Conservation (phyloP, 2,113 vertebrate species). For the Spermophilus dauricus region DNA sequence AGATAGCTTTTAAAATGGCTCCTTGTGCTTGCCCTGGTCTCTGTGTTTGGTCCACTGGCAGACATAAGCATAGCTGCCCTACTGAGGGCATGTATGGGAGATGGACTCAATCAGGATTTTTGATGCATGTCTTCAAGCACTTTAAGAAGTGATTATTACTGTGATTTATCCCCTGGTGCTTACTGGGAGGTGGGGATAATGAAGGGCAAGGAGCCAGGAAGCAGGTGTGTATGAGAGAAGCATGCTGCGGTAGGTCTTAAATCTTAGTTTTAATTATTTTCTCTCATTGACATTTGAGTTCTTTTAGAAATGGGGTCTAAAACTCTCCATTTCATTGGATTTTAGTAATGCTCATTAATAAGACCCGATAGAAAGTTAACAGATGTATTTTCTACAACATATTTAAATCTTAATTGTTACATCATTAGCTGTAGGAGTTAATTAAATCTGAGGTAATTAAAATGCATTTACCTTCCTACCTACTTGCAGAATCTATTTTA, state of each 20-base stretch:
- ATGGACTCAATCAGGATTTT: neutral
- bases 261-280: constrained; percentile 3
- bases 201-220: neutral
- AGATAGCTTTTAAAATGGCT: neutral
- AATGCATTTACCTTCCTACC: constrained; percentile 53
- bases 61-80: neutral
- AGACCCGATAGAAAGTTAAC: neutral
- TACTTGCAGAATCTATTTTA: constrained; percentile 52
- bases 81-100: neutral
- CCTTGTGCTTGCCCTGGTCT: neutral
- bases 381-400: neutral
- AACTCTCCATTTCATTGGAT: neutral
- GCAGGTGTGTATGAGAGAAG: neutral
- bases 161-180: neutral
- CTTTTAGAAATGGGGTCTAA: neutral
- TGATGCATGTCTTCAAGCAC: neutral
- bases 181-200: neutral
- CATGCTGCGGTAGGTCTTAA: neutral
- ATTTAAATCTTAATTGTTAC: constrained; percentile 62
- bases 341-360: neutral
- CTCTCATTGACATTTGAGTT: neutral
- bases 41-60: neutral
- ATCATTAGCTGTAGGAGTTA: constrained; percentile 64
- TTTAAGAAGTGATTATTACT: neutral
- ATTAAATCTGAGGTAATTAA: constrained; percentile 66